Base-by-base conservation (phyloP, 1,140 invertebrate genomes). In the Delia radicum region DNA sequence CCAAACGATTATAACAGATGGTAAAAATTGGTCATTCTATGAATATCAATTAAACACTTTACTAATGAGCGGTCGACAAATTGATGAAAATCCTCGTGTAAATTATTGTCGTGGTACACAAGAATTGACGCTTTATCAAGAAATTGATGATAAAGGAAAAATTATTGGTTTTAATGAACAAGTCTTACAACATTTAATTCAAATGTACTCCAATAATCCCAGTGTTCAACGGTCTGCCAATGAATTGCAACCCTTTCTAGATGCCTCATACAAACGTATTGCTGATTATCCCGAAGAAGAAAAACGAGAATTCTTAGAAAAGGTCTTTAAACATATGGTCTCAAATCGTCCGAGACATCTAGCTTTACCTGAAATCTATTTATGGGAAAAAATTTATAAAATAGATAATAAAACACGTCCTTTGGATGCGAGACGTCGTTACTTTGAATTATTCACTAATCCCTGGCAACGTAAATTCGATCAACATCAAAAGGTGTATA, bases 11-110 rank as follows among this genome's bases (percentile, higher is more conserved):
- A 88, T 96, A 28, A 95, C 94, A 2, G 93, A 98, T 89, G 96
- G 96, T 0, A 90, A 93, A 79, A 82, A 89, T 0, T 96, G 94
- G 91, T 92, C 92, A 2, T 95, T 98, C 78, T 94, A 91, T 82
- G 88, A 91, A 7, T 98, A 97, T 83, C 96, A 98, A 87, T 81
- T 98, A 28, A 98, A 98, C 83, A 97, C 95, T 1, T 90, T 92
- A 55, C 80, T 91, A 12, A 80, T 95, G 69, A 88, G 93, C 79
- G 85, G 87, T 76, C 88, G 91, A 28, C 77, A 91, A 78, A 81
- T 90, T 27, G 86, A 90, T 55, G 86, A 87, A 27, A 96, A 96
- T 87, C 87, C 89, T 0, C 89, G 90, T 77, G 87, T 90, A 33
- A 98, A 98, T 87, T 82, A 96, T 46, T 96, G 94, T 79, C 97